Percentiles rank a stretch among this genome's conserved stretches.
phyloP scores from a whole-genome alignment of 2,797 vertebrate genomes.

The Anolis apletophallus region DNA sequence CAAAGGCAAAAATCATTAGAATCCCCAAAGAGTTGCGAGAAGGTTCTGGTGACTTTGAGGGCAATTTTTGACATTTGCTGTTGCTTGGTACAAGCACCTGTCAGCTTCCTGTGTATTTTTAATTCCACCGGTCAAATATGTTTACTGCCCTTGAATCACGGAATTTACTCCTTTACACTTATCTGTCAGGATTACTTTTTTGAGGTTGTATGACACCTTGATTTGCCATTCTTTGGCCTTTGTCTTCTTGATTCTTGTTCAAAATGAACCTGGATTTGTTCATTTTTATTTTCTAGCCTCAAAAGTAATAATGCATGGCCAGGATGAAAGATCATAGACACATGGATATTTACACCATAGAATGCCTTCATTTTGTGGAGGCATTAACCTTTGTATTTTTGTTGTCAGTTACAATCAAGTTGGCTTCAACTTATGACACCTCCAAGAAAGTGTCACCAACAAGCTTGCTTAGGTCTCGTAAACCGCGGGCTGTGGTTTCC shows the following conservation, averaged over 20 bases:
- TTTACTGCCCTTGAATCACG: conserved; percentile 20
- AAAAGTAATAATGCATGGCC: not conserved
- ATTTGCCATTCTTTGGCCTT: conserved; percentile 22
- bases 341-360: no score
- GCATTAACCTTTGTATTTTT: not conserved
- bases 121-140: not conserved
- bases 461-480: no score
- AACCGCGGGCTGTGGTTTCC: no score
- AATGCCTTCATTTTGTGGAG: not conserved
- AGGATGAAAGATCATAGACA: conserved; percentile 7
- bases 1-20: not conserved
- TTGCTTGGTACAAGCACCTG: conserved; percentile 19
- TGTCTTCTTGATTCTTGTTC: conserved; percentile 18
- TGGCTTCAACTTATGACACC: not conserved
- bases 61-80: conserved; percentile 1
- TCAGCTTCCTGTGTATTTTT: conserved; percentile 33
- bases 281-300: conserved; percentile 9
- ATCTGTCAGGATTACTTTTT: conserved; percentile 29
- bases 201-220: not conserved
- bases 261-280: conserved; percentile 11
- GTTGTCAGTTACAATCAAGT: not conserved
- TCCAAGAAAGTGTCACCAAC: no score
- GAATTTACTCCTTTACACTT: conserved; percentile 24
- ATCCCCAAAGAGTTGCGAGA: not conserved
- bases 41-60: conserved; percentile 34